Base-by-base conservation (phyloP, 2,797 vertebrate genomes). In the Malurus leucopterus region DNA sequence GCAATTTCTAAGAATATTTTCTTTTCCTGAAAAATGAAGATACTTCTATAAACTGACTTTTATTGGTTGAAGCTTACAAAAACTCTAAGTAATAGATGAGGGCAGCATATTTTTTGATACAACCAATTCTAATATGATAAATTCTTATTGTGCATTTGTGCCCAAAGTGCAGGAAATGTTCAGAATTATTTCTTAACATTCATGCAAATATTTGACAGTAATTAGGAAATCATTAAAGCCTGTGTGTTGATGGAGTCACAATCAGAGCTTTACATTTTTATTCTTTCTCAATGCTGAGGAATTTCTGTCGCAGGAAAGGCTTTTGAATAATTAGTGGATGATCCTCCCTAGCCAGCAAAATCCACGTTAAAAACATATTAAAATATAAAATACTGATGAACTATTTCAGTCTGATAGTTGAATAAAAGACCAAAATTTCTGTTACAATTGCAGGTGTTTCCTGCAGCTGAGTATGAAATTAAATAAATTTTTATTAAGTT, bases 401-500 rank as follows among this genome's bases (percentile, higher is more conserved):
- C 58, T 64, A 38, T 67, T 93, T 76, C 61, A 79, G 11, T 64
- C 40, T 62, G 46, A 79, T 49, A 74, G 46, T 41, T 79, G 54
- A 92, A 54, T 71, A 68, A 54, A 23, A 74, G 36, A 64, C 21
- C 9, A 73, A 53, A 54, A 64, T 57, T 65, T 88, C 43, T 88
- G 41, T 76, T 71, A 51, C 15, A 74, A 65, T 89, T 89, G 62
- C 73, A 86, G 77, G 82, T 93, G 74, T 90, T 92, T 92, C 64
- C 68, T 95, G 71, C 21, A 84, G 71, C 47, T 50, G 57, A 93
- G 8, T 77, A 69, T 71, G 71, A 93, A 96, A 92, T 94, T 90
- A 92, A 73, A 34, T 82, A 87, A 59, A 30, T 96, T 89, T 86
- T 91, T 93, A 89, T 94, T 88, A 91, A 78, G 88, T 92, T 93